Percentiles rank a stretch among this genome's conserved stretches.
Conservation (phyloP, 2,113 vertebrate species). For the Erythrocercus mccallii region DNA sequence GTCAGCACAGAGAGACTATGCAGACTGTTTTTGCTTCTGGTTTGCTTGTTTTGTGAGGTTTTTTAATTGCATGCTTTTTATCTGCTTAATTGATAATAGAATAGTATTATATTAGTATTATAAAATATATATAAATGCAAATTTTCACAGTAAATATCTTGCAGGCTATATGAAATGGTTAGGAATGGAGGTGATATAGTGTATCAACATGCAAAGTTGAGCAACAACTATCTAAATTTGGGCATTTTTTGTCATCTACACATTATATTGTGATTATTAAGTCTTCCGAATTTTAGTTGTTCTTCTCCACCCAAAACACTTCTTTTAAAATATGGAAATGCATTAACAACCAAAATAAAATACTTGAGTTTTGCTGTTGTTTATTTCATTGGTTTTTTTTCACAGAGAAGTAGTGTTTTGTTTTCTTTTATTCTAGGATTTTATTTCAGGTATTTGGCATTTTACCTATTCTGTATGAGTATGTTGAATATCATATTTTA, state of each 20-base stretch:
- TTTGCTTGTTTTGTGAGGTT: not conserved
- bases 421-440: not conserved
- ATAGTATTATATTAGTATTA: not conserved
- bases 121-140: not conserved
- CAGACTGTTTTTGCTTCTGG: not conserved
- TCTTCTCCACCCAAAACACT: not conserved
- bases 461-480: not conserved
- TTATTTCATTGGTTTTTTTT: not conserved
- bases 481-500: not conserved
- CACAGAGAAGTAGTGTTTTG: not conserved
- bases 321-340: not conserved
- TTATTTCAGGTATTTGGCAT: not conserved
- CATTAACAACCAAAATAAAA: not conserved
- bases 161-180: not conserved
- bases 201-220: not conserved
- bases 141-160: not conserved
- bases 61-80: not conserved
- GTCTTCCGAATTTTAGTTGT: not conserved
- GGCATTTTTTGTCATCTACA: not conserved
- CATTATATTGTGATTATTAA: not conserved
- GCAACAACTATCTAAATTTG: not conserved
- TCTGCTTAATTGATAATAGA: not conserved
- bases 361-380: not conserved
- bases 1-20: not conserved
- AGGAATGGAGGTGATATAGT: not conserved